Evolutionary conservation across 1,140 invertebrate genomes (phyloP).

Genomic region (Microplitis demolitor): DNA sequence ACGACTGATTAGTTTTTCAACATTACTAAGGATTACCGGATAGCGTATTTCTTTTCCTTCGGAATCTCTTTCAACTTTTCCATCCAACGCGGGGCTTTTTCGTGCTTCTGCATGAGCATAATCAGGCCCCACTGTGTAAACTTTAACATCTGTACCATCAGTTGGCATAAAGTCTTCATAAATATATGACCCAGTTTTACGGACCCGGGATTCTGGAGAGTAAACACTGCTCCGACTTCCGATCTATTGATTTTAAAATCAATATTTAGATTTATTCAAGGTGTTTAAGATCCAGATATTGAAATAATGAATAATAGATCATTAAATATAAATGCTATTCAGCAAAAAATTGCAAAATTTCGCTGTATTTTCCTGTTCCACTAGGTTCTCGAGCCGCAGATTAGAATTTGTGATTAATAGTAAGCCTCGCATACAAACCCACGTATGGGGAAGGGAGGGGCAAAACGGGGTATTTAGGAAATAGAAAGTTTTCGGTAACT

Average conservation of each 20-base stretch:
- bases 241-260: conserved; percentile 70
- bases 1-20: conserved; percentile 98
- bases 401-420: too few relatives aligned
- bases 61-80: conserved; percentile 97
- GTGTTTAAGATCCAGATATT: too few relatives aligned
- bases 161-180: conserved; percentile 99
- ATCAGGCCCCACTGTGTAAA: conserved; percentile 95
- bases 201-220: conserved; percentile 92
- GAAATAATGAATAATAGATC: too few relatives aligned
- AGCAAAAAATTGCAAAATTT: too few relatives aligned
- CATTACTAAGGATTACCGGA: conserved; percentile 96
- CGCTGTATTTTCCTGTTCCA: too few relatives aligned
- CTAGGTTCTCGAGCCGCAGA: too few relatives aligned
- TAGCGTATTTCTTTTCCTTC: conserved; percentile 99
- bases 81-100: conserved; percentile 96
- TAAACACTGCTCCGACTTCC: conserved; percentile 98
- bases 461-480: too few relatives aligned
- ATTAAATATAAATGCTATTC: too few relatives aligned
- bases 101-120: conserved; percentile 99
- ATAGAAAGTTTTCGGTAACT: too few relatives aligned
- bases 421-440: too few relatives aligned
- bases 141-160: conserved; percentile 82
- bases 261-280: neutral
- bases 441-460: too few relatives aligned
- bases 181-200: conserved; percentile 97